Conservation (phyloP, 2,888 invertebrate genomes). For the Agonopterix arenella region DNA sequence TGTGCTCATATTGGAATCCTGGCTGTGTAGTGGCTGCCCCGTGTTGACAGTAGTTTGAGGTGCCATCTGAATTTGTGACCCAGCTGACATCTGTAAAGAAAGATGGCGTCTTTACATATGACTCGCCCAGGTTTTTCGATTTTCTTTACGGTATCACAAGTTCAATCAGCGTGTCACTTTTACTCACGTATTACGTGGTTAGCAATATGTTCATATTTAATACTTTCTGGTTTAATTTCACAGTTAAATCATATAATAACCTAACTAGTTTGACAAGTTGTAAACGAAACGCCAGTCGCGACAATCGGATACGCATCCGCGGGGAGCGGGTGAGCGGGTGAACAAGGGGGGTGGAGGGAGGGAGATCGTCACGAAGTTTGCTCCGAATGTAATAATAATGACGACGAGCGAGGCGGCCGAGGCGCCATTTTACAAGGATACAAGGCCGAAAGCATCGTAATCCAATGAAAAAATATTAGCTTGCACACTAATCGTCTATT, state of each 20-base stretch:
- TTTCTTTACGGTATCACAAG: slow-evolving; percentile 33
- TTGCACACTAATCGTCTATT: slow-evolving; percentile 18
- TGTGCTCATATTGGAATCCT: slow-evolving; percentile 99
- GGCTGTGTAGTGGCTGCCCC: slow-evolving; percentile 90
- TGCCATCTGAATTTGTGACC: slow-evolving; percentile 98
- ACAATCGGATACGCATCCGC: slow-evolving; percentile 76
- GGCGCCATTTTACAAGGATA: slow-evolving; percentile 76
- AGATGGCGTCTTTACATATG: slow-evolving; percentile 77
- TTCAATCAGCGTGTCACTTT: slow-evolving; percentile 24
- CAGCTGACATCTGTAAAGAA: slow-evolving; percentile 94
- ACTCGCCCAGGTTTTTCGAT: slow-evolving; percentile 57
- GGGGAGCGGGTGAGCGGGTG: slow-evolving; percentile 42
- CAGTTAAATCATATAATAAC: slow-evolving; percentile 51
- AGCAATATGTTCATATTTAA: slow-evolving; percentile 35
- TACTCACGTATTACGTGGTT: slow-evolving; percentile 48
- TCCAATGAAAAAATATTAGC: slow-evolving; percentile 39
- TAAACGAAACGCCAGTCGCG: slow-evolving; percentile 70
- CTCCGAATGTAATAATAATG: slow-evolving; percentile 74
- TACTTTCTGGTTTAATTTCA: slow-evolving; percentile 33
- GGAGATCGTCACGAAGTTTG: slow-evolving; percentile 75
- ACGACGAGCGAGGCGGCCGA: slow-evolving; percentile 64
- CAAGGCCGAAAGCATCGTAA: slow-evolving; percentile 66
- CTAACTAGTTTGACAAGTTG: slow-evolving; percentile 75
- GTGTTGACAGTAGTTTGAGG: slow-evolving; percentile 93
- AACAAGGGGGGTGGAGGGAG: slow-evolving; percentile 42